Base-by-base conservation (phyloP, 2,797 vertebrate species). In the Emydoidea blandingii region DNA sequence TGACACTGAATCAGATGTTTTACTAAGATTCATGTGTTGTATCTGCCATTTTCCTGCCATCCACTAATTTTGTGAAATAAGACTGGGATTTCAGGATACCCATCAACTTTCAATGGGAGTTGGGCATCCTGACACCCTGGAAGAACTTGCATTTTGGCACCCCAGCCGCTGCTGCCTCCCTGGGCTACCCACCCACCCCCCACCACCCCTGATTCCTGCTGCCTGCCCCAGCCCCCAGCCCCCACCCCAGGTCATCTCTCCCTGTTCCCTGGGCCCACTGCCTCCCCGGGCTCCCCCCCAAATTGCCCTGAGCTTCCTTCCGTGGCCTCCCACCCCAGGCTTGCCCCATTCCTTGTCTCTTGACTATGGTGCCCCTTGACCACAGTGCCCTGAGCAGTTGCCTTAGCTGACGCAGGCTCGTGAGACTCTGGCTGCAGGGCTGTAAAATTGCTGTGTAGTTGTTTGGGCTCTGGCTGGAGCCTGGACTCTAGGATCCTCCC, bases 81-180 rank as follows among this genome's bases (percentile, higher is more conserved):
- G 81, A n/a, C 79, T 87, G 52, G 47, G 87, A 81, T 94, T 85
- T 92, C 92, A 79, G 74, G 96, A 85, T 81, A 94, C 93, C 79
- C 81, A 76, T 68, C 65, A 93, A 56, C 83, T 92, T 96, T 79
- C 65, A 0, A 29, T 86, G 79, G 84, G 89, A 83, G 90, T 83
- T 86, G 78, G 74, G n/a, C n/a, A 0, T 88, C 50, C 86, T 23
- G 54, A 54, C 12, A 34, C 29, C 29, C 29, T 62, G 29, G 6
- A 6, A 15, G 34, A 65, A n/a, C 8, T 68, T 23, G 65, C 8
- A 68, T 68, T 68, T 68, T 37, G 65, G n/a, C 10, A 4, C 19
- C n/a, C 19, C 34, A 1, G n/a, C 18, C 9, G 2, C 18, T 68
- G 18, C n/a, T 68, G n/a, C 65, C 16, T 68, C n/a, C n/a, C 6